Evolutionary conservation across 2,113 vertebrate species (phyloP), one percentile per base, ranked within the genome.

Genomic region (Tonatia bakeri): DNA sequence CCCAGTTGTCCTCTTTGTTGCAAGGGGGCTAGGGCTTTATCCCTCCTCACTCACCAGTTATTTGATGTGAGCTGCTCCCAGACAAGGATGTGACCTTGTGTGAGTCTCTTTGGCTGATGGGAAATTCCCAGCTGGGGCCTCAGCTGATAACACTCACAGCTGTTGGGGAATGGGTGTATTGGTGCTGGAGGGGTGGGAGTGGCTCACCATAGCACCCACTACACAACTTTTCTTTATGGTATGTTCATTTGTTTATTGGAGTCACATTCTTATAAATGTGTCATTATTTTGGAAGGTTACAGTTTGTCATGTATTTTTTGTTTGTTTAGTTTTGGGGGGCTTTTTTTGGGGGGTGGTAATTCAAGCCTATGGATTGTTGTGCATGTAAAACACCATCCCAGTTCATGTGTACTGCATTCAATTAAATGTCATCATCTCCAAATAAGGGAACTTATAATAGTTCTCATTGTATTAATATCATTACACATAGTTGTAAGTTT

Each of bases 261-360:
- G 28, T 88, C 52, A 87, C 40, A 33, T 56, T 90, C 11, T 45
- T 92, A 40, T 16, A 85, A 64, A 77, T 76, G 52, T 92, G 65
- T 76, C 12, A 5, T 87, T 93, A 73, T 83, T 90, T 90, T 79
- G 75, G 59, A 73, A 96, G 38, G 54, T 69, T 83, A 90, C 45
- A 43, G 26, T 75, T 88, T 72, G 33, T 31, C 47, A 77, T 69
- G 59, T 67, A 79, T 45, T 84, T 91, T 31, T 76, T 87, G 87
- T 3, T 64, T 83, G 59, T 33, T 38, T 24, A 24, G 24, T 11
- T 59, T 59, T 20, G 17, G 17, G 17, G 17, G 54, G 54, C 19
- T 26, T 45, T 26, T 36, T 52, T 52, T 52, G 3, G 50, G 33
- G 31, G 10, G 3, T 19, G 6, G 52, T 76, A 87, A 92, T 89